These are phyloP conservation scores for Synergus laeviventris DNA, from an alignment of 2,888 invertebrate genomes.

Conservation along the genomic window DNA sequence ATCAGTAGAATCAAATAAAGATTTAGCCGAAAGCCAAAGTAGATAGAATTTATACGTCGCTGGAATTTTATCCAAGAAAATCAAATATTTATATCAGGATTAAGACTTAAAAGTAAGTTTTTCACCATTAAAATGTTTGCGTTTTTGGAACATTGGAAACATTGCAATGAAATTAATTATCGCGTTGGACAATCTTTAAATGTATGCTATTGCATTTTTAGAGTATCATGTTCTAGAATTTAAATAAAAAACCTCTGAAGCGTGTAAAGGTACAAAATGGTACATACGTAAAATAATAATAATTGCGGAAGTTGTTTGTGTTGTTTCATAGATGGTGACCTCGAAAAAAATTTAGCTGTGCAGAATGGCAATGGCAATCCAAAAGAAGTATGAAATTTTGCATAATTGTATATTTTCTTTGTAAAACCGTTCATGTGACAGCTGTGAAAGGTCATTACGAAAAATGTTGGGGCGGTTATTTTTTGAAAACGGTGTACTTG, in stretches of 20 bases:
- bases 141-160: too few species aligned
- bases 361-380: not conserved
- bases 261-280: not conserved
- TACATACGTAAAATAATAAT: not conserved
- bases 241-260: not conserved
- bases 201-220: too few species aligned
- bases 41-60: constrained; percentile 4
- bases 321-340: not conserved
- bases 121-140: too few species aligned
- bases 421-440: not conserved
- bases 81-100: not conserved
- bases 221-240: not conserved
- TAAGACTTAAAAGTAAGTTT: too few species aligned
- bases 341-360: not conserved
- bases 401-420: not conserved
- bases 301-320: not conserved
- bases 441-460: not conserved
- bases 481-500: not conserved
- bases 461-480: not conserved
- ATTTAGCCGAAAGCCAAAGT: constrained; percentile 11
- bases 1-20: constrained; percentile 30
- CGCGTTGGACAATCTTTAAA: too few species aligned
- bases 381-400: not conserved
- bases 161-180: too few species aligned
- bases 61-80: not conserved